Evolutionary conservation across 1,140 invertebrate species (phyloP).

Genomic region (Sarcophaga peregrina): DNA sequence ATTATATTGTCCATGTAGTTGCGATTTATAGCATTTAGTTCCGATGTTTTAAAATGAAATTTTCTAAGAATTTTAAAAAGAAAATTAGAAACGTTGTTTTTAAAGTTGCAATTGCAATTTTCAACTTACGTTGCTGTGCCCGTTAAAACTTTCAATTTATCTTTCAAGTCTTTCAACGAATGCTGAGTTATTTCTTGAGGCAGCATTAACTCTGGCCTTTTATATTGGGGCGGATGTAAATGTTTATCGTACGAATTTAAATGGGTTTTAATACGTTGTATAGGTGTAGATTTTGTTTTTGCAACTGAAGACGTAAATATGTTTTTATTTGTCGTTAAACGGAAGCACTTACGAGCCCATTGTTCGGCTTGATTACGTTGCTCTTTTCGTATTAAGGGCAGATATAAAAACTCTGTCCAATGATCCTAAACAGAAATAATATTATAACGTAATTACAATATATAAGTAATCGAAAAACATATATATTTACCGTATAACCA

Average conservation of each 20-base stretch:
- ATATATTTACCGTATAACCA: constrained; percentile 58
- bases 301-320: constrained; percentile 51
- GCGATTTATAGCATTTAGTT: constrained; percentile 76
- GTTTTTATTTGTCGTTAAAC: constrained; percentile 46
- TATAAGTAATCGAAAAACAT: neutral
- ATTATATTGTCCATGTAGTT: constrained; percentile 75
- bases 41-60: constrained; percentile 70
- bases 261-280: constrained; percentile 70
- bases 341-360: constrained; percentile 66
- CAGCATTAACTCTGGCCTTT: constrained; percentile 42
- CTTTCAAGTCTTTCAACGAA: constrained; percentile 48
- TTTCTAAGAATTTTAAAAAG: constrained; percentile 48
- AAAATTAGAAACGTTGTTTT: constrained; percentile 31
- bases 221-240: constrained; percentile 57
- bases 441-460: neutral
- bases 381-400: constrained; percentile 68
- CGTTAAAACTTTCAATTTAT: constrained; percentile 50
- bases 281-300: constrained; percentile 63
- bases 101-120: neutral
- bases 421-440: constrained; percentile 65
- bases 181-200: constrained; percentile 45
- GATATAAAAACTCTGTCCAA: constrained; percentile 78
- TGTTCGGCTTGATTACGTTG: constrained; percentile 68
- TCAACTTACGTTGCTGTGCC: constrained; percentile 57
- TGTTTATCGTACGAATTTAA: constrained; percentile 75